Percentiles rank a stretch among this genome's conserved stretches.
These are phyloP conservation scores for Acanthochromis polyacanthus DNA, from an alignment of 2,113 vertebrate genomes.

Conservation along the genomic window DNA sequence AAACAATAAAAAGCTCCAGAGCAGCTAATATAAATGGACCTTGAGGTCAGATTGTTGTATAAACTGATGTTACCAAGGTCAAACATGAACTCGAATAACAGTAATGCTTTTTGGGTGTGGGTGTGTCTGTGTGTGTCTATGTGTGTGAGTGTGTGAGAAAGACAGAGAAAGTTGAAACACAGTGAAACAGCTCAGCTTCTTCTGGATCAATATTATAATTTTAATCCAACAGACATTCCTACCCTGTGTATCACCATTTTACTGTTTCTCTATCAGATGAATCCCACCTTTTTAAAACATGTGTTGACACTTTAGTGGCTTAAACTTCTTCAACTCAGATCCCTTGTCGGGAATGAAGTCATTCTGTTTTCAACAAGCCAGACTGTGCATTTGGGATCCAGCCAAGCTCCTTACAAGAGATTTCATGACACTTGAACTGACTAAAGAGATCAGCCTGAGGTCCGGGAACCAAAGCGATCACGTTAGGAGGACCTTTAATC, in stretches of 20 bases:
- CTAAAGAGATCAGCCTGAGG: slow-evolving; percentile 59
- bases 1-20: slow-evolving; percentile 15
- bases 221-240: neutral
- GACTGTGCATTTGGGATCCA: slow-evolving; percentile 58
- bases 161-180: slow-evolving; percentile 24
- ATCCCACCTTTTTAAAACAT: slow-evolving; percentile 24
- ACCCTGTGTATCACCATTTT: neutral
- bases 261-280: slow-evolving; percentile 2
- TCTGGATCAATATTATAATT: neutral
- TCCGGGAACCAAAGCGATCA: slow-evolving; percentile 41
- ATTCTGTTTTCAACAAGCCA: slow-evolving; percentile 42
- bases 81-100: slow-evolving; percentile 22
- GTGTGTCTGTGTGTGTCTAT: slow-evolving; percentile 5
- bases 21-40: slow-evolving; percentile 5
- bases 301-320: slow-evolving; percentile 46
- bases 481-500: slow-evolving; percentile 54
- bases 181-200: slow-evolving; percentile 21
- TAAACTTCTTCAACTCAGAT: slow-evolving; percentile 36
- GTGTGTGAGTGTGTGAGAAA: too few species aligned
- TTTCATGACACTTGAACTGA: slow-evolving; percentile 68
- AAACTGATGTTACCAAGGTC: slow-evolving; percentile 1
- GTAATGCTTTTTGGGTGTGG: slow-evolving; percentile 13
- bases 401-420: slow-evolving; percentile 70
- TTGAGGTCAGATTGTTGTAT: slow-evolving; percentile 12
- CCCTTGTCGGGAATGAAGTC: slow-evolving; percentile 40